Base-by-base conservation (phyloP, 2,888 invertebrate genomes). In the Drosophila emarginata region DNA sequence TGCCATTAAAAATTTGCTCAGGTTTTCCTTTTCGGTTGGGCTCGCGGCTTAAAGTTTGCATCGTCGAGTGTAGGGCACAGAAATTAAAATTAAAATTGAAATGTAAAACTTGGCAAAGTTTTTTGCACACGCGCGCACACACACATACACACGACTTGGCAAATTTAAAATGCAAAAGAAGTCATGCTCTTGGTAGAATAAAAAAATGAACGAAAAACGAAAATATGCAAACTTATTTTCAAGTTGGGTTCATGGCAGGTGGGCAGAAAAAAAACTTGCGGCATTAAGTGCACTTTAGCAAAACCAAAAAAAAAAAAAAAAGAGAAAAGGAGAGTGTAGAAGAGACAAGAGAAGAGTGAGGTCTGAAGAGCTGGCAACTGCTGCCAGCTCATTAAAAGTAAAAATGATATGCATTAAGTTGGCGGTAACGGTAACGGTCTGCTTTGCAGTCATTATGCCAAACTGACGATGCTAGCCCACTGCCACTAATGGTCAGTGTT, bases 71-170 rank as follows among this genome's bases (percentile, higher is more conserved):
- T 68, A 64, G 67, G 59, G 50, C 72, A 87, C 74, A 77, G 75
- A 82, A 87, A 87, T 87, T 81, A 75, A 82, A 87, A 87, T 87
- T 81, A 75, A 87, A 87, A 84, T 87, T 79, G 68, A 87, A 87
- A 84, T 77, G 79, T 71, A 72, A 84, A 81, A 81, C 85, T 87
- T 84, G 75, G 54, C 66, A 77, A 87, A 74, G 74, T 74, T 84
- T 80, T 67, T 14, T 39, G 40, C 70, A 28, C 78, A 62, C 67
- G 67, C 73, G 72, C 67, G 53, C 50, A n/a, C 51, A 21, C 64
- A 63, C 53, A 64, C 59, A 61, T 52, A 45, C 60, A 36, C 4
- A 61, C 45, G 37, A 5, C 36, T 28, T 26, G 40, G 59, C 26
- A 75, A 77, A 82, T 87, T 85, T 79, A 81, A 87, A 85, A 87